Evolutionary conservation across 2,888 invertebrate species (phyloP), one percentile per base, ranked within the genome.

Genomic region (Melieria omissa): DNA sequence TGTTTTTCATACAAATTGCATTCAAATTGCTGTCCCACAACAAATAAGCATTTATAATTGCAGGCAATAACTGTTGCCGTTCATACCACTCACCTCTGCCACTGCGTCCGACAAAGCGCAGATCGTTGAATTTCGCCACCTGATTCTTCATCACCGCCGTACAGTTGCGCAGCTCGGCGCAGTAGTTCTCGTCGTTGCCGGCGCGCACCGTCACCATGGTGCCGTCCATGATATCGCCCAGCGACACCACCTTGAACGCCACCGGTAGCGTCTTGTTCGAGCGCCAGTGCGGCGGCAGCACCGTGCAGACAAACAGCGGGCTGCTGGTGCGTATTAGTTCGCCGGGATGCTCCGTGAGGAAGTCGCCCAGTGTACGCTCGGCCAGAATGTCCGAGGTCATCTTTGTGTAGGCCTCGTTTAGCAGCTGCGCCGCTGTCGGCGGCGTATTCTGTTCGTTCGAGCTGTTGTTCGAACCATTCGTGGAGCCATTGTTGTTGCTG

Each of bases 101-200:
- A 87, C 98, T 98, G 87, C 98, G 91, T 80, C 99, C 99, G 82
- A 99, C 97, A 90, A 99, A 99, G 86, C 99, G 91, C 82, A 99
- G 90, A 89, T 99, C 99, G 88, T 98, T 98, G 89, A 99, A 99
- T 89, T 98, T 97, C 79, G 99, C 99, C 81, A 99, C 96, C 87
- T 98, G 97, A 88, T 98, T 97, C 90, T 98, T 98, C 95, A 99
- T 97, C 83, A 97, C 93, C 47, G 99, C 97, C 66, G 96, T 95
- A 80, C 94, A 94, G 88, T 99, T 99, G 83, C 97, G 88, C 80
- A 98, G 88, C 87, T 99, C 99, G 55, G 97, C 98, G 85, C 96
- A 97, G 86, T 93, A 97, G 88, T 98, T 99, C 88, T 99, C 99
- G 83, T 99, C 99, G 88, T 99, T 99, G 29, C 99, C 99, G 16